Percentiles rank a stretch among this genome's conserved stretches.
phyloP scores from a whole-genome alignment of 92 coral and sea anemone genomes.

The Desmophyllum pertusum region DNA sequence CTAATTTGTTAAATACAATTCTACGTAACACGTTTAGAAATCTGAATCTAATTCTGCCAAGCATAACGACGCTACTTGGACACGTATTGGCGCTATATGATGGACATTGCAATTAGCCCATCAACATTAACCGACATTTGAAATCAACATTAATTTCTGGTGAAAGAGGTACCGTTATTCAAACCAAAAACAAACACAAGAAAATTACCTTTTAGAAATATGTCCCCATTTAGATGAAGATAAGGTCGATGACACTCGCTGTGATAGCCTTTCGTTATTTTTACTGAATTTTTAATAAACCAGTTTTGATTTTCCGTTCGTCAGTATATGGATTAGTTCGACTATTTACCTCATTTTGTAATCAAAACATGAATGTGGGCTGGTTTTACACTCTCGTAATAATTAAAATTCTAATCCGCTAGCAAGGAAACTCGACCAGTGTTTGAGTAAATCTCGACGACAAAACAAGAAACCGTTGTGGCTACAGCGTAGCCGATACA shows the following conservation, averaged over 20 bases:
- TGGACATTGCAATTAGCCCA: not conserved
- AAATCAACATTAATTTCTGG: not conserved
- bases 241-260: not conserved
- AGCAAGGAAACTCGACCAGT: not conserved
- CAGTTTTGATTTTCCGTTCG: not conserved
- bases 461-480: not conserved
- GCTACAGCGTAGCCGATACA: not conserved
- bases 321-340: not conserved
- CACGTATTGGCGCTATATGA: not conserved
- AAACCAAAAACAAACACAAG: not conserved
- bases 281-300: not conserved
- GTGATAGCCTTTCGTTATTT: not conserved
- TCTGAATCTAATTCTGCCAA: not conserved
- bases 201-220: not conserved
- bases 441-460: not conserved
- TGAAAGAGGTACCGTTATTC: not conserved
- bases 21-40: not conserved
- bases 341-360: not conserved
- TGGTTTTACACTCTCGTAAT: not conserved
- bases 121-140: not conserved
- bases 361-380: conserved; percentile 1
- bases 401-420: not conserved
- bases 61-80: not conserved
- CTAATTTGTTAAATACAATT: not conserved
- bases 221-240: not conserved